A percentile compares a stretch with the other conserved stretches of the same genome.
Conservation (phyloP, 2,113 vertebrate genomes). For the Cynopterus brachyotis region DNA sequence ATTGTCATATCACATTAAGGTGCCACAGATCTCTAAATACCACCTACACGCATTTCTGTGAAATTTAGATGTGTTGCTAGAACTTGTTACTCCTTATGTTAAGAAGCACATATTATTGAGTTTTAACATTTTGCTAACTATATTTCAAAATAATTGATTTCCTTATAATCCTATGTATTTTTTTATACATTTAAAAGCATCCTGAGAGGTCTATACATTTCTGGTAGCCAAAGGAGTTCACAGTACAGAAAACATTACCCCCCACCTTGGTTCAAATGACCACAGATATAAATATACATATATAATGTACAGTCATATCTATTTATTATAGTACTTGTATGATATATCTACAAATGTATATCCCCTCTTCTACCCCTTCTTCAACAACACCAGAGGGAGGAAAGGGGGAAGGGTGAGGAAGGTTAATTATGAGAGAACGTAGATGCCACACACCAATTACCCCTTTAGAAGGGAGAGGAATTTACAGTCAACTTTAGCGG, state of each 20-base stretch:
- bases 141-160: conserved; percentile 37
- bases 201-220: not conserved
- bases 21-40: conserved; percentile 20
- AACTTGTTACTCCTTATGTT: not conserved
- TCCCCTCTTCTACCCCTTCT: not conserved
- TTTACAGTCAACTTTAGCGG: not conserved
- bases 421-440: not conserved
- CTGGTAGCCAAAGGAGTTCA: not conserved
- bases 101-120: not conserved
- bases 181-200: conserved; percentile 21
- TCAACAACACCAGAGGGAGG: not conserved
- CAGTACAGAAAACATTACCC: not conserved
- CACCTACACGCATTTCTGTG: not conserved
- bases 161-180: not conserved
- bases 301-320: not conserved
- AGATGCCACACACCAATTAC: not conserved
- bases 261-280: not conserved
- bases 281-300: not conserved
- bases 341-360: no score
- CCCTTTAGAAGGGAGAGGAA: not conserved
- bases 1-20: conserved; percentile 12
- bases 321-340: no score
- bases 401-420: no score
- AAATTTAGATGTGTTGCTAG: conserved; percentile 27
- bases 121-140: conserved; percentile 29